These are phyloP conservation scores for Arothron firmamentum DNA, from an alignment of 2,113 vertebrate species.

Conservation along the genomic window DNA sequence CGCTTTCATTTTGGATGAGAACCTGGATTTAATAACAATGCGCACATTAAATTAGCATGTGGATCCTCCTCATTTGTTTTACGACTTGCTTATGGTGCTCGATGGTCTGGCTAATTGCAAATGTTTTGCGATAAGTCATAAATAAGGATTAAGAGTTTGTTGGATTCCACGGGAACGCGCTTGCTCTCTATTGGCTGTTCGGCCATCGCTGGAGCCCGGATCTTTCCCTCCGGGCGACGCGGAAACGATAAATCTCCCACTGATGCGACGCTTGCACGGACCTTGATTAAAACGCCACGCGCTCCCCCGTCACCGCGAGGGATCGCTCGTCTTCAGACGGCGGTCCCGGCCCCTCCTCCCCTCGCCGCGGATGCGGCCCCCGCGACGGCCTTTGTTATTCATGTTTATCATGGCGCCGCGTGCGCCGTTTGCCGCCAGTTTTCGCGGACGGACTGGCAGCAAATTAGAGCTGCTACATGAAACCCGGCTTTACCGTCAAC, in stretches of 20 bases:
- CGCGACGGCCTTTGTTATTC: slow-evolving; percentile 53
- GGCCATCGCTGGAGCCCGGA: neutral
- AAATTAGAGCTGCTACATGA: slow-evolving; percentile 54
- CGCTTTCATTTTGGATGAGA: slow-evolving; percentile 37
- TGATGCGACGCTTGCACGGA: slow-evolving; percentile 12
- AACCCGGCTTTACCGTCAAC: slow-evolving; percentile 60
- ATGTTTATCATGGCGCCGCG: slow-evolving; percentile 67
- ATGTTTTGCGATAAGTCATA: slow-evolving; percentile 4
- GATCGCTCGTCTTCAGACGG: slow-evolving; percentile 43
- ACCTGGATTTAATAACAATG: slow-evolving; percentile 31
- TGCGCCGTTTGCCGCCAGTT: slow-evolving; percentile 63
- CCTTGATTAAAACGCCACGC: slow-evolving; percentile 48
- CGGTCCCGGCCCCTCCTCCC: slow-evolving; percentile 22
- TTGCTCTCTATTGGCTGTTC: neutral
- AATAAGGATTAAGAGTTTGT: slow-evolving; percentile 1
- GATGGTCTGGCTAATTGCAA: neutral
- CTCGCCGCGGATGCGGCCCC: slow-evolving; percentile 12
- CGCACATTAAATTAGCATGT: slow-evolving; percentile 22
- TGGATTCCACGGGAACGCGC: neutral
- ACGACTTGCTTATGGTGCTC: slow-evolving; percentile 3
- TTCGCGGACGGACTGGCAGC: slow-evolving; percentile 65
- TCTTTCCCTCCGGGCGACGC: slow-evolving; percentile 23
- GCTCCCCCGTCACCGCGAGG: slow-evolving; percentile 5
- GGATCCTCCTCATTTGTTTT: slow-evolving; percentile 6
- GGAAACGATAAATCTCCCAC: slow-evolving; percentile 39